Conservation (phyloP, 2,888 invertebrate genomes). For the Agrotis clavis region DNA sequence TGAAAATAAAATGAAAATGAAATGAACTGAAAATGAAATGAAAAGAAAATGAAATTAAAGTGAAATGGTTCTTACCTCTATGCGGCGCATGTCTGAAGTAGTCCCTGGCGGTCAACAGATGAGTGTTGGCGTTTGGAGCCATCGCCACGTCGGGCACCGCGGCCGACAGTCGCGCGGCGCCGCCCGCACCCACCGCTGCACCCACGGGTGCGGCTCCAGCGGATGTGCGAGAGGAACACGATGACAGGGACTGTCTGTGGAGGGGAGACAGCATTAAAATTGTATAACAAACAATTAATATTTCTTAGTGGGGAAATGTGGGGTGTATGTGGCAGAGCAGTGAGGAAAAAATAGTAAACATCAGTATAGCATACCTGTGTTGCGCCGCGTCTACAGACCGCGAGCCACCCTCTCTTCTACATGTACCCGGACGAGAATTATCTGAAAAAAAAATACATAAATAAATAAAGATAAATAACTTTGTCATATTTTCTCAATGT, state of each 20-base stretch:
- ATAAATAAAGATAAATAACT: too few species aligned
- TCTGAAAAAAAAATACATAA: constrained; percentile 51
- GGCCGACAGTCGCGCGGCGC: constrained; percentile 92
- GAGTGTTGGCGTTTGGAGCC: constrained; percentile 92
- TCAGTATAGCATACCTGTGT: constrained; percentile 25
- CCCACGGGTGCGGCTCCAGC: not conserved
- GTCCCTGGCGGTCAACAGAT: constrained; percentile 94
- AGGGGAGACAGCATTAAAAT: too few species aligned
- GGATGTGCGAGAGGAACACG: constrained; percentile 6
- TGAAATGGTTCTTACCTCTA: too few species aligned
- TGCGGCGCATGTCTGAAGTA: constrained; percentile 86
- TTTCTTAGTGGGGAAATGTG: too few species aligned
- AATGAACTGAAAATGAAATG: too few species aligned
- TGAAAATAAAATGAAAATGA: too few species aligned
- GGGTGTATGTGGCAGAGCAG: too few species aligned
- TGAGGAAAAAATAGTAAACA: too few species aligned
- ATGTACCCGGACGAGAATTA: constrained; percentile 69
- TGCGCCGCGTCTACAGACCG: constrained; percentile 49
- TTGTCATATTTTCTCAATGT: too few species aligned
- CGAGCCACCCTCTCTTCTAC: constrained; percentile 72
- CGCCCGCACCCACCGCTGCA: constrained; percentile 76
- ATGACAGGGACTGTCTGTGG: constrained; percentile 37
- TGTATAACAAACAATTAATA: too few species aligned
- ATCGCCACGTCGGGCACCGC: constrained; percentile 98
- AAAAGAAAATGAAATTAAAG: too few species aligned